Conservation (phyloP, 2,113 vertebrate genomes). For the Pitta sordida region DNA sequence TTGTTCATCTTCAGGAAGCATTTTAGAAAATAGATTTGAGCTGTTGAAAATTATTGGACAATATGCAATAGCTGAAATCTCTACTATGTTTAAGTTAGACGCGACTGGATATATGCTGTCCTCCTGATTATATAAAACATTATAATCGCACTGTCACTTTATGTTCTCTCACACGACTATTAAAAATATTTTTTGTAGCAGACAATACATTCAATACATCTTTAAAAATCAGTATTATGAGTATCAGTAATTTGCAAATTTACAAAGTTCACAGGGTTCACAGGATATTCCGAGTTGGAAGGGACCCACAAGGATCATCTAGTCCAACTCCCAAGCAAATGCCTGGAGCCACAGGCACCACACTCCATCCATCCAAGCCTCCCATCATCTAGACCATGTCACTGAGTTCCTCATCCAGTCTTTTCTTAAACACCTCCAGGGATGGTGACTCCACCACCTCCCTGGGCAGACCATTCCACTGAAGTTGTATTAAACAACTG, state of each 20-base stretch:
- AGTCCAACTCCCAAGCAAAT: too few species aligned
- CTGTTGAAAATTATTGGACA: neutral
- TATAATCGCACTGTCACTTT: neutral
- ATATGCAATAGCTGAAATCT: neutral
- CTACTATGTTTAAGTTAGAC: neutral
- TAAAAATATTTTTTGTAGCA: neutral
- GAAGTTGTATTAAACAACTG: neutral
- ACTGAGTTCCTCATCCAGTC: too few species aligned
- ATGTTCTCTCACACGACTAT: neutral
- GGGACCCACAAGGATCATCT: too few species aligned
- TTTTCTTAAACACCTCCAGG: too few species aligned
- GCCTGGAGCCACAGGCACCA: too few species aligned
- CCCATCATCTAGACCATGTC: too few species aligned
- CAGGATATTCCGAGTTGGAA: too few species aligned
- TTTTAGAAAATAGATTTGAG: neutral
- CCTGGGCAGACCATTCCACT: too few species aligned
- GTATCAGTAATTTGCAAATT: neutral
- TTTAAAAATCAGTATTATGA: neutral
- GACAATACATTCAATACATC: neutral
- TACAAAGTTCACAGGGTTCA: too few species aligned
- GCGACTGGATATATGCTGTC: neutral
- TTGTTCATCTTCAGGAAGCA: neutral
- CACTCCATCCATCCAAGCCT: too few species aligned
- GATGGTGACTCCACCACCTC: too few species aligned
- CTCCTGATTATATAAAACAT: neutral